A percentile compares a stretch with the other conserved stretches of the same genome.
These are phyloP conservation scores for Eustalomyia histrio DNA, from an alignment of 2,888 invertebrate species.

Conservation along the genomic window DNA sequence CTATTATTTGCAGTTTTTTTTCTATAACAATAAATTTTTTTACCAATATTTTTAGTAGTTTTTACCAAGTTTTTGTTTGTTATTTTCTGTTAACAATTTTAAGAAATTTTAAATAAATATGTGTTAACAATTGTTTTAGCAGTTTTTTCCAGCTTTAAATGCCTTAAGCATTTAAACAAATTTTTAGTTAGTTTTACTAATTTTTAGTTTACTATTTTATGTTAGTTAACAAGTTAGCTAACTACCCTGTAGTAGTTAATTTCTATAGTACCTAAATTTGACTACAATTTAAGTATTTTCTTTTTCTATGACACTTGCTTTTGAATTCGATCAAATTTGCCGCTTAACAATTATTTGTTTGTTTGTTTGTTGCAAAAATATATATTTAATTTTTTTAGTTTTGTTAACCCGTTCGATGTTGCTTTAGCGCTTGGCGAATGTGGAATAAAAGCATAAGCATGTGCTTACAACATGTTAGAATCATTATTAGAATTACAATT, in stretches of 20 bases:
- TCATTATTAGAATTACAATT: slow-evolving; percentile 42
- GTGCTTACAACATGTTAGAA: slow-evolving; percentile 66
- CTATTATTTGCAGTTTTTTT: no score
- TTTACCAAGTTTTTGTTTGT: no score
- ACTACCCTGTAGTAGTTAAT: background rate
- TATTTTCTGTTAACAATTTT: no score
- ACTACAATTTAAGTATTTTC: slow-evolving; percentile 20
- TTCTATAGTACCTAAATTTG: background rate
- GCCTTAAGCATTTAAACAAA: background rate
- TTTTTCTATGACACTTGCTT: slow-evolving; percentile 30
- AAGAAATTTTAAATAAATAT: no score
- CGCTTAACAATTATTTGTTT: background rate
- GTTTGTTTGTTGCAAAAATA: slow-evolving; percentile 6
- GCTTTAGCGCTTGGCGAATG: slow-evolving; percentile 65
- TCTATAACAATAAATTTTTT: no score
- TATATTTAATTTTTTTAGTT: background rate
- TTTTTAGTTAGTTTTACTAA: background rate
- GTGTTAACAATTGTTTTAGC: no score
- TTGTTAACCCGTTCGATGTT: slow-evolving; percentile 49
- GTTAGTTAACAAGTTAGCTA: background rate
- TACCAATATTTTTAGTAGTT: no score
- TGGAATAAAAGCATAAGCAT: slow-evolving; percentile 65
- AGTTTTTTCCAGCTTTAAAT: background rate
- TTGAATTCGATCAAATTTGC: slow-evolving; percentile 15
- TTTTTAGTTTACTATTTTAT: background rate